Conservation (phyloP, 2,797 vertebrate species). For the Miichthys miiuy region DNA sequence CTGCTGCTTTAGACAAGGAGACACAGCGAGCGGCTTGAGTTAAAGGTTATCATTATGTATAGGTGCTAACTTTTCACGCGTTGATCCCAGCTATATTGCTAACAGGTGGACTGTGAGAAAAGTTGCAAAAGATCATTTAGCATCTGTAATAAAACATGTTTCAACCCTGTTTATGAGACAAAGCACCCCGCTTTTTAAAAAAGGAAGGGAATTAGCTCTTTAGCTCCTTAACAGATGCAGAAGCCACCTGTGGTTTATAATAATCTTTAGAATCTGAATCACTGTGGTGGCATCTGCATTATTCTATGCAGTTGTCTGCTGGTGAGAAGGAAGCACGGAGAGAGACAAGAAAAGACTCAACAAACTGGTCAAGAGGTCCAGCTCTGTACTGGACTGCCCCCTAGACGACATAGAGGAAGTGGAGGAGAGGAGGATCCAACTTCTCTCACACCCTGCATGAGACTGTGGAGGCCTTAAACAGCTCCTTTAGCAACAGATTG, state of each 20-base stretch:
- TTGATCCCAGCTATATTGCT: background rate
- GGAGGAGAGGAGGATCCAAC: too few species aligned
- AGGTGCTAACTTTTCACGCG: background rate
- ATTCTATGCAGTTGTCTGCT: too few species aligned
- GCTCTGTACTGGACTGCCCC: too few species aligned
- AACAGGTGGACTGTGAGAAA: background rate
- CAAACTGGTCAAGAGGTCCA: too few species aligned
- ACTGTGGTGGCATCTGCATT: too few species aligned
- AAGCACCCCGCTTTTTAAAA: background rate
- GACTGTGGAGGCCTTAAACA: too few species aligned
- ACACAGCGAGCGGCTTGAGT: background rate
- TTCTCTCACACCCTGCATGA: too few species aligned
- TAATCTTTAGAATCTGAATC: background rate
- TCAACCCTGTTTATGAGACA: background rate
- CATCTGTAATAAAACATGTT: background rate
- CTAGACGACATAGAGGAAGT: too few species aligned
- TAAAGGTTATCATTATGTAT: background rate
- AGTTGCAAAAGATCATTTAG: background rate
- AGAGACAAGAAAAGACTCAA: too few species aligned
- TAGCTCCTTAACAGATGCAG: background rate
- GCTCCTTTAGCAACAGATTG: too few species aligned
- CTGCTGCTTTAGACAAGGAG: background rate
- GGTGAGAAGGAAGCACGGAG: too few species aligned
- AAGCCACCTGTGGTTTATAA: background rate
- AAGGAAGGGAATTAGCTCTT: background rate